Evolutionary conservation across 2,797 vertebrate genomes (phyloP), one percentile per base, ranked within the genome.

Genomic region (Pseudotriccus pelzelni): DNA sequence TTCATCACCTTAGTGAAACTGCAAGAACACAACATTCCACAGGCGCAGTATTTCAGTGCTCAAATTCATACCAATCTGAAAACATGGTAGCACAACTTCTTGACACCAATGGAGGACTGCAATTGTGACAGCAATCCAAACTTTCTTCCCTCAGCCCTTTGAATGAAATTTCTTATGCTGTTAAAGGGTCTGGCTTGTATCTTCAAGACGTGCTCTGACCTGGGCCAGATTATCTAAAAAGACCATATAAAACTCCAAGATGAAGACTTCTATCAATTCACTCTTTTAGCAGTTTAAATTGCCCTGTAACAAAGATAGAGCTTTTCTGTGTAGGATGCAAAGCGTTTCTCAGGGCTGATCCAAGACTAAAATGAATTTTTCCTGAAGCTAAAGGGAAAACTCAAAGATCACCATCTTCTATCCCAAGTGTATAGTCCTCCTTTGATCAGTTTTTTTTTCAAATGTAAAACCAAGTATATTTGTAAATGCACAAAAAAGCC

Each of bases 271-370:
- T 55, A 74, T 46, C 69, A 84, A 39, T 47, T 78, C 28, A 28
- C n/a, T 80, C 39, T 19, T 63, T 55, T 18, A 34, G 20, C 63
- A 79, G 59, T 84, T 82, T 41, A 69, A 94, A 86, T 68, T 81
- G 50, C 69, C 39, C 36, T 58, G 22, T 62, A 86, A 91, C 62
- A 93, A 88, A 91, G 60, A 68, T 0, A 75, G 37, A 88, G 30
- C n/a, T 50, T 78, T 53, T 39, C 56, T 86, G 62, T 84, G 43
- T 66, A 91, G 50, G 39, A 85, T 72, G 56, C 30, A 60, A 47
- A 94, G 62, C 21, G 50, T 72, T 94, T 95, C n/a, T 94, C 77
- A 94, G 91, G 47, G 46, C 50, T 91, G 90, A 95, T 97, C 73
- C 91, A 94, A 94, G 74, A 84, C 34, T 17, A 77, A 86, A 93